A percentile compares a stretch with the other conserved stretches of the same genome.
Conservation (phyloP, 1,140 invertebrate species). For the Caenorhabditis tropicalis region DNA sequence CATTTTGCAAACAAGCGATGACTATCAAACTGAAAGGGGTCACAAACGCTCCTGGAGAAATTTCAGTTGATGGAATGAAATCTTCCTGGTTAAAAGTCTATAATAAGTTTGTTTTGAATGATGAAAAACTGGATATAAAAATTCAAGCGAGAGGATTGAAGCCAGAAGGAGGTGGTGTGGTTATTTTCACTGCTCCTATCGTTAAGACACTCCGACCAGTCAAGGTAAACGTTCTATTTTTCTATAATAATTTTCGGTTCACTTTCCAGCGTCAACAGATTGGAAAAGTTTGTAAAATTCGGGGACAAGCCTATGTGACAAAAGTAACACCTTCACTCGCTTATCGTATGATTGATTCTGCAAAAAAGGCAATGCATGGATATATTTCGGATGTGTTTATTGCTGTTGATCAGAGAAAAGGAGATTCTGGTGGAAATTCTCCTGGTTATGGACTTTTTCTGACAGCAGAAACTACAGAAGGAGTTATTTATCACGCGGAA, state of each 20-base stretch:
- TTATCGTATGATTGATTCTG: slow-evolving; percentile 84
- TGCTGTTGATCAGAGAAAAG: slow-evolving; percentile 87
- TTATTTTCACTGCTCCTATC: slow-evolving; percentile 86
- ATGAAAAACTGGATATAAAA: slow-evolving; percentile 86
- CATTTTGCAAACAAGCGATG: slow-evolving; percentile 91
- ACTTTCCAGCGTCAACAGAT: slow-evolving; percentile 76
- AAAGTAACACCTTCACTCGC: slow-evolving; percentile 88
- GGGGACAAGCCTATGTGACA: slow-evolving; percentile 84
- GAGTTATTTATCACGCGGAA: slow-evolving; percentile 79
- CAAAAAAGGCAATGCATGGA: slow-evolving; percentile 87
- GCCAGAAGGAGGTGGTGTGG: slow-evolving; percentile 88
- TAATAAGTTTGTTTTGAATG: slow-evolving; percentile 81
- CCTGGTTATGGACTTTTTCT: slow-evolving; percentile 87
- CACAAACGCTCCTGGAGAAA: slow-evolving; percentile 80
- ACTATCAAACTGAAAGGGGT: slow-evolving; percentile 83
- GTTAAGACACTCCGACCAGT: slow-evolving; percentile 78
- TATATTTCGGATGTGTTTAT: slow-evolving; percentile 95
- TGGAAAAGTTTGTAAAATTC: slow-evolving; percentile 91
- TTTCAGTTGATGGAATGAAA: slow-evolving; percentile 70
- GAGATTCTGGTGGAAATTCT: slow-evolving; percentile 81
- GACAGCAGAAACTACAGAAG: slow-evolving; percentile 88
- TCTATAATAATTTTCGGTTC: slow-evolving; percentile 30
- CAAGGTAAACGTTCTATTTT: slow-evolving; percentile 74
- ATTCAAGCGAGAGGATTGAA: slow-evolving; percentile 82
- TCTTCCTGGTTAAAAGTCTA: slow-evolving; percentile 71